Base-by-base conservation (phyloP, 1,140 invertebrate genomes). In the Sycophaga agraensis region DNA sequence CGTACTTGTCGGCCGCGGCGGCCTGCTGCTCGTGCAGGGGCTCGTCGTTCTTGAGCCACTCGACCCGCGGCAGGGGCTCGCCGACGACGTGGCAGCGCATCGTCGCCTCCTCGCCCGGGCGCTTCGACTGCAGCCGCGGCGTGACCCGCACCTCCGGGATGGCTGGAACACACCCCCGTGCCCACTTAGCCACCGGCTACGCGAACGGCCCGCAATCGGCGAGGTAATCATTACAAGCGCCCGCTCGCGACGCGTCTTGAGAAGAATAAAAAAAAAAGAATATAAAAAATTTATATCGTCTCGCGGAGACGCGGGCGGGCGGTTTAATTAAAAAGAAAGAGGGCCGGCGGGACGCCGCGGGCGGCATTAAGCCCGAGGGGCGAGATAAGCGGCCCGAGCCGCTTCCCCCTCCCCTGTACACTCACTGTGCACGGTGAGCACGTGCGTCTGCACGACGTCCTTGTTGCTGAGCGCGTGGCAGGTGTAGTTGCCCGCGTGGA, bases 401-500 rank as follows among this genome's bases (percentile, higher is more conserved):
- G n/a, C n/a, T n/a, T n/a, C n/a, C n/a, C n/a, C n/a, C n/a, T n/a
- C 5, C 28, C 28, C 11, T 11, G 12, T 59, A 43, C 17, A 86
- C 89, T 86, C 78, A 92, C 90, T 89, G 74, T 91, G 88, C 21
- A 92, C 88, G 28, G 86, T 87, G 6, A 92, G 82, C 9, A 89
- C 81, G 70, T 92, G 90, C 3, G 89, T 89, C 73, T 92, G 90
- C 39, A 89, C 86, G 19, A 91, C 85, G 67, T 89, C 87, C 35
- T 87, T 85, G 72, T 91, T 90, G 26, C 88, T 82, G 64, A 88
- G 83, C 21, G 90, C 89, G 69, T 91, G 86, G 73, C 91, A 93
- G 1, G 89, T 89, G 76, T 91, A 92, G 82, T 93, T 93, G 11
- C 91, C 91, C 24, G 88, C 87, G 71, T 92, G 89, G 19, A 90